Evolutionary conservation across 2,113 vertebrate genomes (phyloP).

Genomic region (Petroica traversi): DNA sequence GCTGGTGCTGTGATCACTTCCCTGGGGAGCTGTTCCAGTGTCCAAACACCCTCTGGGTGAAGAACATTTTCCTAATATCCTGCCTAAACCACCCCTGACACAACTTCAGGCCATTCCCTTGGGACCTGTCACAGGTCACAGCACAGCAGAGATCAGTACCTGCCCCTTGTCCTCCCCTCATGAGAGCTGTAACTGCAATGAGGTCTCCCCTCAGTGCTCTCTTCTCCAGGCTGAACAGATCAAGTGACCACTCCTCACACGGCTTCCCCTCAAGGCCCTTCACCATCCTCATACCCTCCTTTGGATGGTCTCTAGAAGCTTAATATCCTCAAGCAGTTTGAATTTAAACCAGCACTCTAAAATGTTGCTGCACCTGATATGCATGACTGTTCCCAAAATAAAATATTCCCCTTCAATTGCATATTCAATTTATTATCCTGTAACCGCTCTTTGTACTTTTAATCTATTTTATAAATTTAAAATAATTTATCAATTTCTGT

Average conservation of each 20-base stretch:
- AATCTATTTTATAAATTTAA: neutral
- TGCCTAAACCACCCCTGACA: neutral
- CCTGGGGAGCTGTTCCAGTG: neutral
- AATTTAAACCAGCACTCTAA: neutral
- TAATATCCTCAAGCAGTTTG: neutral
- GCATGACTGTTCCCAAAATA: neutral
- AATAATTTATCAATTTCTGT: neutral
- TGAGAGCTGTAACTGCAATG: neutral
- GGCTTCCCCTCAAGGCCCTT: neutral
- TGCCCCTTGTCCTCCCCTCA: neutral
- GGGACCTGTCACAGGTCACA: neutral
- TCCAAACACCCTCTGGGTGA: rapidly evolving
- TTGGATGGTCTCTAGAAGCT: neutral
- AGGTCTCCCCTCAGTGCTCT: neutral
- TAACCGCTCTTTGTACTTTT: neutral
- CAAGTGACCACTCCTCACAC: neutral
- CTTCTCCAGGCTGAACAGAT: neutral
- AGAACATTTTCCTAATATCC: neutral
- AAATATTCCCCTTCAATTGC: neutral
- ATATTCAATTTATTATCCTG: neutral
- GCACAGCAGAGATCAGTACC: neutral
- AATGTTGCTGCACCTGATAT: neutral
- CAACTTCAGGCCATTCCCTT: neutral
- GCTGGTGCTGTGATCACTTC: neutral
- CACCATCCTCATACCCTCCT: neutral